Conservation (phyloP, 2,888 invertebrate species). For the Leptura quadrifasciata region DNA sequence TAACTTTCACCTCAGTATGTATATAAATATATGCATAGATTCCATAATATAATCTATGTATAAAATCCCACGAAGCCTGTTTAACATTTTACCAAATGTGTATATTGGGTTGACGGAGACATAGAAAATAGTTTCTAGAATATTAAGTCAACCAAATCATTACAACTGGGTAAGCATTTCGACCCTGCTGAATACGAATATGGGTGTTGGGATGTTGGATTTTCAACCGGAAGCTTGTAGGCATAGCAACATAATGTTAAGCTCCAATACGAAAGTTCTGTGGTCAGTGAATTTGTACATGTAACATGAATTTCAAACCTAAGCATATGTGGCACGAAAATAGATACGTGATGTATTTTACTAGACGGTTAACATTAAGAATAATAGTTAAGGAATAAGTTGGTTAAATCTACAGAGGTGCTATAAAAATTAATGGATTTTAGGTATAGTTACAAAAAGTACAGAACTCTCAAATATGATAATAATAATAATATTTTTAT, state of each 20-base stretch:
- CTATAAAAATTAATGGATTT: no score
- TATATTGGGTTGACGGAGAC: not conserved
- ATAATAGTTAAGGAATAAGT: no score
- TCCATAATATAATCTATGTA: no score
- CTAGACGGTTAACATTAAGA: no score
- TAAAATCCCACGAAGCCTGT: not conserved
- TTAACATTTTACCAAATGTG: not conserved
- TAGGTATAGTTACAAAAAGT: no score
- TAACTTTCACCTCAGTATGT: no score
- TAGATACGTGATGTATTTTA: no score
- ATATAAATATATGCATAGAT: no score
- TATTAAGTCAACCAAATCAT: slow-evolving; percentile 28
- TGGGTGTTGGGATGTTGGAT: slow-evolving; percentile 16
- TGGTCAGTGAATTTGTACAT: not conserved
- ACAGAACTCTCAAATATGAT: no score
- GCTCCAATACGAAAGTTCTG: not conserved
- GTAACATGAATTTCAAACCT: not conserved
- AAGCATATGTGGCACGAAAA: not conserved
- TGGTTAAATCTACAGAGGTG: no score
- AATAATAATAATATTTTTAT: no score
- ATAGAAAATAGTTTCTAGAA: slow-evolving; percentile 18
- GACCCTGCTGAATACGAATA: slow-evolving; percentile 20
- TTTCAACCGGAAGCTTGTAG: slow-evolving; percentile 21
- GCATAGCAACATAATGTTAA: slow-evolving; percentile 8
- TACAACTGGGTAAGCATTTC: slow-evolving; percentile 24